These are phyloP conservation scores for Megaceryle maxima DNA, from an alignment of 2,113 vertebrate species.

Conservation along the genomic window DNA sequence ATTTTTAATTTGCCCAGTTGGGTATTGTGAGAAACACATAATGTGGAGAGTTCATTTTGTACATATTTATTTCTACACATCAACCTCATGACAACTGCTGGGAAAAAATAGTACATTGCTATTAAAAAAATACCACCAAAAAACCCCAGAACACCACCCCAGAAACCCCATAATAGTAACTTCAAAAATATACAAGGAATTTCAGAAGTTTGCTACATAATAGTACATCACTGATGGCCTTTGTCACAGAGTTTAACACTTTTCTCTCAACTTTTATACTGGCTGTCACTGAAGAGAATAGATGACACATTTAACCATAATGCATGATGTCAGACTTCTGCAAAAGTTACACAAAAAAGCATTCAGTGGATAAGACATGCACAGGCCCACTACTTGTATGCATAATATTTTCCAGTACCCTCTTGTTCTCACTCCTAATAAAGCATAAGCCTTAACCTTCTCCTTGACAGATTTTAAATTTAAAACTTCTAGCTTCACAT, in stretches of 20 bases:
- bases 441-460: slow-evolving; percentile 36
- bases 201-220: background rate
- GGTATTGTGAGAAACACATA: background rate
- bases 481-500: background rate
- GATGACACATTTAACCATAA: background rate
- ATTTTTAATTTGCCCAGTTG: background rate
- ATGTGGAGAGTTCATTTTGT: background rate
- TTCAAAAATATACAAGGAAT: background rate
- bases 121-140: background rate
- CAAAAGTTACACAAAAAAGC: background rate
- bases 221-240: background rate
- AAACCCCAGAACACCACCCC: background rate
- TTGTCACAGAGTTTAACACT: background rate
- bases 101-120: background rate
- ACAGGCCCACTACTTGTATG: background rate
- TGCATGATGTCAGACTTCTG: background rate
- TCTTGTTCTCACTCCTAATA: slow-evolving; percentile 2
- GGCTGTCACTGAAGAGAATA: background rate
- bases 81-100: background rate
- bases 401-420: background rate
- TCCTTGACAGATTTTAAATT: slow-evolving; percentile 44
- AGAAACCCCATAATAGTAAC: rapidly evolving
- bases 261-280: background rate
- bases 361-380: background rate
- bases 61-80: background rate